A percentile compares a stretch with the other conserved stretches of the same genome.
phyloP scores from a whole-genome alignment of 2,113 vertebrate genomes.

The Talpa occidentalis region DNA sequence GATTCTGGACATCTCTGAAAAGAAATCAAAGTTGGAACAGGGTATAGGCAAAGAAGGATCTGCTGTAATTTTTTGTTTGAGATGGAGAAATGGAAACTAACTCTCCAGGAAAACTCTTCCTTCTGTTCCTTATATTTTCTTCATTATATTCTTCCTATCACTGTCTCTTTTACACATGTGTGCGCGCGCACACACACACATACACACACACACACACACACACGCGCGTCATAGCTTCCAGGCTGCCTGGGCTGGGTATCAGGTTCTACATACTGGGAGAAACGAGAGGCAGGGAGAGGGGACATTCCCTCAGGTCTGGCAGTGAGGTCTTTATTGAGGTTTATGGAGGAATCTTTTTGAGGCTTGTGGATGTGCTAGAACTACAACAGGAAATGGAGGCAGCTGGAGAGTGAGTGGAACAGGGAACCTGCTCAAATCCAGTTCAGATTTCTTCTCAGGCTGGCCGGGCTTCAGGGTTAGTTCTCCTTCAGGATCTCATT shows the following conservation, averaged over 20 bases:
- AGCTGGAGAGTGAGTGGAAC: not conserved
- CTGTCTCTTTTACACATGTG: not conserved
- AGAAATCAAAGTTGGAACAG: not conserved
- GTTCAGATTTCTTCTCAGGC: not conserved
- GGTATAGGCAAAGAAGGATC: not conserved
- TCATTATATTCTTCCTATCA: not conserved
- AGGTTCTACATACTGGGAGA: not conserved
- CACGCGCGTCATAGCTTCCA: not conserved
- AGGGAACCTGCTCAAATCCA: not conserved
- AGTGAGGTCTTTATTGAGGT: not conserved
- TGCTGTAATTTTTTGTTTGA: slow-evolving; percentile 17
- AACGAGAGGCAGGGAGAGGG: not conserved
- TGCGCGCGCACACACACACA: not conserved
- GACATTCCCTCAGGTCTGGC: not conserved
- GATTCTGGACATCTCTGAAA: not conserved
- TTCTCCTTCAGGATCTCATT: slow-evolving; percentile 59
- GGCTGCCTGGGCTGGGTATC: not conserved
- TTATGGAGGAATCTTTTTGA: not conserved
- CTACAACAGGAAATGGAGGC: not conserved
- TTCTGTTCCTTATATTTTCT: not conserved
- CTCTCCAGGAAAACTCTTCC: not conserved
- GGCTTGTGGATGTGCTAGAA: not conserved
- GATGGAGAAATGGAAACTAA: not conserved
- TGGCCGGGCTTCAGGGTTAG: not conserved
- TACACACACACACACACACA: too few relatives aligned